phyloP scores from a whole-genome alignment of 2,113 vertebrate species.

The Megaceryle torquata region DNA sequence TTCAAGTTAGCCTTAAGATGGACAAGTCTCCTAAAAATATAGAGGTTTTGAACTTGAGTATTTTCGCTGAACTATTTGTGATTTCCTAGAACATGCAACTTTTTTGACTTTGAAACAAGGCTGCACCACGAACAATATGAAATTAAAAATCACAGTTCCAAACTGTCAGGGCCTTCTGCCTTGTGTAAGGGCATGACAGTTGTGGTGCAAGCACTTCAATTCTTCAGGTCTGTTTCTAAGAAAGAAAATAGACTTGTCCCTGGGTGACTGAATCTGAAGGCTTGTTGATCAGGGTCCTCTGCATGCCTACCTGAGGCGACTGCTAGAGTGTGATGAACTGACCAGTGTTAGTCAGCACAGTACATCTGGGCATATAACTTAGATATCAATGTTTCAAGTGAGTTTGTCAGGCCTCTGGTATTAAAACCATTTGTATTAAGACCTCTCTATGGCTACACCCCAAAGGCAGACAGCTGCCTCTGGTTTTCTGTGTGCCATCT shows the following conservation, averaged over 20 bases:
- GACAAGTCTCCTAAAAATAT: neutral
- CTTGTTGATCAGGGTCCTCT: neutral
- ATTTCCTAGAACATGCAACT: neutral
- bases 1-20: neutral
- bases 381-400: neutral
- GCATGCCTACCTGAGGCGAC: neutral
- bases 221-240: neutral
- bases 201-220: neutral
- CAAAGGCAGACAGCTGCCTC: neutral
- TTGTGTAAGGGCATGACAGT: rapidly evolving
- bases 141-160: neutral
- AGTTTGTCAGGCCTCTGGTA: neutral
- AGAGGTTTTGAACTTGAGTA: neutral
- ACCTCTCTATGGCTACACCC: neutral
- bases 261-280: neutral
- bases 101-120: neutral
- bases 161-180: neutral
- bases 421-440: neutral
- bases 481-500: neutral
- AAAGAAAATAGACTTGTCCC: neutral
- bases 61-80: neutral
- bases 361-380: neutral
- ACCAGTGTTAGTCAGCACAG: neutral
- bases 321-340: rapidly evolving
- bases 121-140: neutral